phyloP scores from a whole-genome alignment of 2,888 invertebrate species.

The Acanthacorydalis orientalis region DNA sequence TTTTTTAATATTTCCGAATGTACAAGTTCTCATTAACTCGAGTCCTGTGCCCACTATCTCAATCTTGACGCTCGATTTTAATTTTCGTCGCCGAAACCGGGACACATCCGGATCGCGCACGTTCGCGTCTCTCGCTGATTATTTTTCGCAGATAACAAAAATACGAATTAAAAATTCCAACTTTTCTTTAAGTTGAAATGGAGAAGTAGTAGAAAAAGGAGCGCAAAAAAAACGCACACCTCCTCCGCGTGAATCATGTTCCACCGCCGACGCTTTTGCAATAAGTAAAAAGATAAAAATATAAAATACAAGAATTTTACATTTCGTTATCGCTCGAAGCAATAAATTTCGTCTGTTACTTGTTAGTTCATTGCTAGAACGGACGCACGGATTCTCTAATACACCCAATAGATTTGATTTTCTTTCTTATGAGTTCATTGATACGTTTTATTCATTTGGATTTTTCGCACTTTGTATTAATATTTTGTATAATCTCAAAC shows the following conservation, averaged over 20 bases:
- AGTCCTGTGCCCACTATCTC: too few species aligned
- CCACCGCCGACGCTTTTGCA: not conserved
- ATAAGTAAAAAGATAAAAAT: slow-evolving; percentile 6
- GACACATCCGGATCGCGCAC: not conserved
- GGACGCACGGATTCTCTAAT: not conserved
- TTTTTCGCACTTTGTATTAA: too few species aligned
- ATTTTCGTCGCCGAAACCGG: too few species aligned
- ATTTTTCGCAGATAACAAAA: slow-evolving; percentile 1
- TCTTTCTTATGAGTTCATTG: too few species aligned
- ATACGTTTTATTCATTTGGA: too few species aligned
- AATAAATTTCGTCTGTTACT: slow-evolving; percentile 6
- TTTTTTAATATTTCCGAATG: too few species aligned
- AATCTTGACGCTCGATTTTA: too few species aligned
- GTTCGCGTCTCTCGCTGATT: not conserved
- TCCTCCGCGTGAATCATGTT: not conserved
- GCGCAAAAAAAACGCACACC: not conserved
- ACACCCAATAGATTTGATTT: too few species aligned
- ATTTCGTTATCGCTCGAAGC: slow-evolving; percentile 7
- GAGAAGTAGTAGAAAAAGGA: not conserved
- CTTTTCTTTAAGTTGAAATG: slow-evolving; percentile 1
- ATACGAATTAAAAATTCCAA: slow-evolving; percentile 5
- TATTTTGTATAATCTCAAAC: too few species aligned
- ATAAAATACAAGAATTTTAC: slow-evolving; percentile 8
- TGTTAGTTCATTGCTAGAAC: not conserved
- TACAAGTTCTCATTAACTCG: too few species aligned